Percentiles rank a stretch among this genome's conserved stretches.
These are phyloP conservation scores for Horisme vitalbata DNA, from an alignment of 2,888 invertebrate species.

Conservation along the genomic window DNA sequence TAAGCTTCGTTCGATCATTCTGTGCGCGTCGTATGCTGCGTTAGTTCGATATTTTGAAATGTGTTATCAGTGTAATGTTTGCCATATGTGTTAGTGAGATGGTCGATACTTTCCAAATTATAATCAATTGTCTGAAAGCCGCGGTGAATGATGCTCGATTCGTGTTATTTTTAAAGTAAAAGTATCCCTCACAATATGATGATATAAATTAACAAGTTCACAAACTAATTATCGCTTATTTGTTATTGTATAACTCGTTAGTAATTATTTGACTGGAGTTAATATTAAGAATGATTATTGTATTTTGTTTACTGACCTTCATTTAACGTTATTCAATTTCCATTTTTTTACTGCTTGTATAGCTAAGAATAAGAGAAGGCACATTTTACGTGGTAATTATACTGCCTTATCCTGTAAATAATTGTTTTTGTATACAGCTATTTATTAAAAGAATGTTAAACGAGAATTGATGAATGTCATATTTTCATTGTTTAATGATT, in stretches of 20 bases:
- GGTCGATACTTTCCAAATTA: slow-evolving; percentile 68
- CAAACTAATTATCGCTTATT: slow-evolving; percentile 80
- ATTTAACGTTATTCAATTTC: slow-evolving; percentile 66
- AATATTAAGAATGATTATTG: slow-evolving; percentile 59
- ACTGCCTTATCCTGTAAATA: slow-evolving; percentile 83
- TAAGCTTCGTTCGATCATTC: slow-evolving; percentile 21
- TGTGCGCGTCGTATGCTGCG: slow-evolving; percentile 43
- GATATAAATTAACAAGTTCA: slow-evolving; percentile 77
- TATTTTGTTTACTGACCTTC: slow-evolving; percentile 65
- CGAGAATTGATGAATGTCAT: slow-evolving; percentile 78
- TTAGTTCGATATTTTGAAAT: slow-evolving; percentile 38
- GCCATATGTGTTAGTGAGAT: slow-evolving; percentile 80
- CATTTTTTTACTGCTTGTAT: slow-evolving; percentile 80
- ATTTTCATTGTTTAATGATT: slow-evolving; percentile 80
- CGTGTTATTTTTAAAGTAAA: slow-evolving; percentile 44
- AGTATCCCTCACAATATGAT: slow-evolving; percentile 49
- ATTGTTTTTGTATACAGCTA: slow-evolving; percentile 84
- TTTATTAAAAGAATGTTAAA: slow-evolving; percentile 82
- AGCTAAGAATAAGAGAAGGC: slow-evolving; percentile 76
- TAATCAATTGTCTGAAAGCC: slow-evolving; percentile 58
- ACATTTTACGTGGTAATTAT: slow-evolving; percentile 79
- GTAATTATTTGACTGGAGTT: slow-evolving; percentile 77
- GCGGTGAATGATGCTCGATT: slow-evolving; percentile 49
- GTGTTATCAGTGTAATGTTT: slow-evolving; percentile 60
- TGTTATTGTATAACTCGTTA: slow-evolving; percentile 73